Conservation (phyloP, 1,140 invertebrate genomes). For the Bicyclus anynana region DNA sequence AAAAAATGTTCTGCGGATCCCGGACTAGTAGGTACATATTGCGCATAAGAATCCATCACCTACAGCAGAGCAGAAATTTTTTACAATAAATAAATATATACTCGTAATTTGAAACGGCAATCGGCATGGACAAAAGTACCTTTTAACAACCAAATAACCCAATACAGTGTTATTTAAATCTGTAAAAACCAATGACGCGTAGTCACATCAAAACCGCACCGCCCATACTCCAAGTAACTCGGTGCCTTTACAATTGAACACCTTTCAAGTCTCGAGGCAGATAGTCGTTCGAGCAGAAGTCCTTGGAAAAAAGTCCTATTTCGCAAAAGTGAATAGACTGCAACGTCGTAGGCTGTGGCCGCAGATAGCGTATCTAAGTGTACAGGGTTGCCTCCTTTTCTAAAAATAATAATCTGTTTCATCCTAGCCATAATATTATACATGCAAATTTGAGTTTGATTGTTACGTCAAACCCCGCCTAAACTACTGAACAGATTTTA, state of each 20-base stretch:
- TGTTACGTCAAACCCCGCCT: too few relatives aligned
- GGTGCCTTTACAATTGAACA: conserved; percentile 53
- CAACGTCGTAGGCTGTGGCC: background rate
- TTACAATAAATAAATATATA: background rate
- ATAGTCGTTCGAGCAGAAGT: conserved; percentile 43
- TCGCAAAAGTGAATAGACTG: background rate
- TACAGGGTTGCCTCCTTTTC: background rate
- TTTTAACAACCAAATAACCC: background rate
- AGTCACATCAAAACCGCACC: conserved; percentile 42
- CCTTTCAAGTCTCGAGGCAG: conserved; percentile 34
- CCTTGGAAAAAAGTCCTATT: conserved; percentile 27
- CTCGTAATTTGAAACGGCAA: background rate
- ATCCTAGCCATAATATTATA: too few relatives aligned
- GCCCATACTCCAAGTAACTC: conserved; percentile 23
- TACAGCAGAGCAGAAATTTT: background rate
- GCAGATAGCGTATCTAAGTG: background rate
- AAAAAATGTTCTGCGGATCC: too few relatives aligned
- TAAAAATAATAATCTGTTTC: too few relatives aligned
- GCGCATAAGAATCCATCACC: too few relatives aligned
- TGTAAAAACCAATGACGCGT: conserved; percentile 46
- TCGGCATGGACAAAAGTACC: background rate
- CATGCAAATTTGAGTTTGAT: too few relatives aligned
- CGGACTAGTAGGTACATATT: too few relatives aligned
- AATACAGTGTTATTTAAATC: conserved; percentile 10
- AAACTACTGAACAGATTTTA: too few relatives aligned